Conservation (phyloP, 2,113 vertebrate genomes). For the Lepus americanus region DNA sequence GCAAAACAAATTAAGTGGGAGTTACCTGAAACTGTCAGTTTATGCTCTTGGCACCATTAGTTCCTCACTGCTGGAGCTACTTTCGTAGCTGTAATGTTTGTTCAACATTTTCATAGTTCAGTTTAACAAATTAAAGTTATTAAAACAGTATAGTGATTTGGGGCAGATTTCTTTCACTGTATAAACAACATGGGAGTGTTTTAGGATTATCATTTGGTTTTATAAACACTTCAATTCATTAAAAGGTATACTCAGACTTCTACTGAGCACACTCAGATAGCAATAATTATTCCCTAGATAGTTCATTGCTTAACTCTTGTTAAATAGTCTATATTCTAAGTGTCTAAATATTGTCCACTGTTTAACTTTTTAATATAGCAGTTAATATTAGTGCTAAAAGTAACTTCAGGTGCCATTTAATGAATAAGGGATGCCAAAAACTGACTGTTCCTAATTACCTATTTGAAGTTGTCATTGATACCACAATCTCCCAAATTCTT, state of each 20-base stretch:
- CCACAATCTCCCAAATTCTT: neutral
- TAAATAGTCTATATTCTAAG: neutral
- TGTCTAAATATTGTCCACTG: neutral
- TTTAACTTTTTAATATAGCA: neutral
- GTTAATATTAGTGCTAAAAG: constrained; percentile 15
- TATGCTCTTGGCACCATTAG: neutral
- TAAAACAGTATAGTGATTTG: neutral
- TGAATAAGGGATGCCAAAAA: neutral
- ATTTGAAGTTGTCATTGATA: constrained; percentile 1
- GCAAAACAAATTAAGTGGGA: constrained; percentile 45
- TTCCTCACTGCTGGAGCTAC: neutral
- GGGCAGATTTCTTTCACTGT: constrained; percentile 18
- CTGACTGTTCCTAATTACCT: constrained; percentile 22
- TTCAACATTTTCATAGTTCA: neutral
- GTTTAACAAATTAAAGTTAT: constrained; percentile 57
- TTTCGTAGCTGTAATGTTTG: neutral
- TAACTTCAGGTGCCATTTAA: neutral
- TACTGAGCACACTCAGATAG: neutral
- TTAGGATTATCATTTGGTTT: constrained; percentile 49
- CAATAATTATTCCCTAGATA: neutral
- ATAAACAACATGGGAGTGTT: neutral
- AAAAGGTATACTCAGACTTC: neutral
- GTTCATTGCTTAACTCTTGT: neutral
- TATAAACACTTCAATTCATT: neutral
- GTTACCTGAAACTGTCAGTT: constrained; percentile 9